A percentile compares a stretch with the other conserved stretches of the same genome.
Evolutionary conservation across 2,113 vertebrate genomes (phyloP).

Genomic region (Eurystomus gularis): DNA sequence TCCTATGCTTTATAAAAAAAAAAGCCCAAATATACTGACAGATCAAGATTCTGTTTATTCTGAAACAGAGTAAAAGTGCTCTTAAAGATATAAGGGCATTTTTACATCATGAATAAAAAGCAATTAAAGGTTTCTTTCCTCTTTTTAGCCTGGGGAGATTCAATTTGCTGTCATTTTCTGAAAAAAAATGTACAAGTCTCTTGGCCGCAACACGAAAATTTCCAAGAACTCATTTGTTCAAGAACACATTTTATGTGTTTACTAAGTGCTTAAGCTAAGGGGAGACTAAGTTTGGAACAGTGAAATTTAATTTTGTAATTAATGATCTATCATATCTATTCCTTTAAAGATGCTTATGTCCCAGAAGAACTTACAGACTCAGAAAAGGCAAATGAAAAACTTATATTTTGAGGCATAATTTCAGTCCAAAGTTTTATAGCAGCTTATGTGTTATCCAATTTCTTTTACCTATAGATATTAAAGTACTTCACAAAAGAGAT

Average conservation of each 20-base stretch:
- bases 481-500: neutral
- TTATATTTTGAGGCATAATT: neutral
- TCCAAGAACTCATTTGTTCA: slow-evolving; percentile 26
- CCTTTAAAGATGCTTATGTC: neutral
- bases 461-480: neutral
- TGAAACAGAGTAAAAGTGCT: neutral
- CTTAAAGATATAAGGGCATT: neutral
- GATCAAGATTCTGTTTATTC: neutral
- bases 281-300: neutral
- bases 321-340: neutral
- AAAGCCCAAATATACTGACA: neutral
- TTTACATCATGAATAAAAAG: neutral
- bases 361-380: neutral
- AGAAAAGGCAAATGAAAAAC: neutral
- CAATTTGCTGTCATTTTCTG: neutral
- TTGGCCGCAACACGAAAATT: neutral
- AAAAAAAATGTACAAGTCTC: neutral
- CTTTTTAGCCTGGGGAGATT: neutral
- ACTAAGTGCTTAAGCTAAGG: neutral
- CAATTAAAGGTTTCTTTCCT: neutral
- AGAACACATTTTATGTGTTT: neutral
- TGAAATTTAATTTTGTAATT: neutral
- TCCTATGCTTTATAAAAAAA: neutral
- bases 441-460: neutral
- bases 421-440: neutral